These are phyloP conservation scores for Toxotes lorentzi DNA, from an alignment of 2,797 vertebrate genomes.

Conservation along the genomic window DNA sequence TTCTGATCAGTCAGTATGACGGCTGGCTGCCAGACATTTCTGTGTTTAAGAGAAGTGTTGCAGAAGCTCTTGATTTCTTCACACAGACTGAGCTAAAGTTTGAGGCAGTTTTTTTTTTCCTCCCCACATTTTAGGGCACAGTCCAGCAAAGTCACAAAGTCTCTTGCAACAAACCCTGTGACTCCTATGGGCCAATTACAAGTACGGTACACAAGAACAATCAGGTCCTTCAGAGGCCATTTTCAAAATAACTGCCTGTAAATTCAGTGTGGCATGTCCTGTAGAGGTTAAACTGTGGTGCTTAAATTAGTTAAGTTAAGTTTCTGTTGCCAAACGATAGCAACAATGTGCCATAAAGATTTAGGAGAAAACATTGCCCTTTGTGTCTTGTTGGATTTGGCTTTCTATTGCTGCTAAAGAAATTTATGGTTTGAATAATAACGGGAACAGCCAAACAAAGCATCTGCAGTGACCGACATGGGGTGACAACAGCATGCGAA, in stretches of 20 bases:
- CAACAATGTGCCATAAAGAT: not conserved
- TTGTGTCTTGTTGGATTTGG: not conserved
- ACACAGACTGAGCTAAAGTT: not conserved
- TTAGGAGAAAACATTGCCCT: not conserved
- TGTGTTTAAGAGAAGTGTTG: not conserved
- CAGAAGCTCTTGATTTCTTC: not conserved
- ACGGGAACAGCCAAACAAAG: conserved; percentile 41
- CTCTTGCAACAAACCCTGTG: conserved; percentile 43
- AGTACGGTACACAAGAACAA: not conserved
- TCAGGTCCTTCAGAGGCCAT: not conserved
- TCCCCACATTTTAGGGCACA: not conserved
- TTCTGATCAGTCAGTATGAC: conserved; percentile 10
- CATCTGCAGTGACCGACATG: conserved; percentile 22
- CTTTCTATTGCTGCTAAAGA: not conserved
- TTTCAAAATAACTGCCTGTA: not conserved
- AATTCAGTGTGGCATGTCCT: not conserved
- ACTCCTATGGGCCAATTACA: conserved; percentile 31
- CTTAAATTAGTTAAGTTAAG: not conserved
- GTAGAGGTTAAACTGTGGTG: not conserved
- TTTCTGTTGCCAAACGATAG: not conserved
- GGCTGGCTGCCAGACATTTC: conserved; percentile 24
- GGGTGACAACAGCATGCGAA: conserved; percentile 42
- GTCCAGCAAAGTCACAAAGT: conserved; percentile 23
- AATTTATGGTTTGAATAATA: conserved; percentile 36
- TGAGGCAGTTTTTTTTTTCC: not conserved